Percentiles rank a stretch among this genome's conserved stretches.
These are phyloP conservation scores for Echinometra lucunter DNA, from an alignment of 53 echinoderm and acorn worm species.

Conservation along the genomic window DNA sequence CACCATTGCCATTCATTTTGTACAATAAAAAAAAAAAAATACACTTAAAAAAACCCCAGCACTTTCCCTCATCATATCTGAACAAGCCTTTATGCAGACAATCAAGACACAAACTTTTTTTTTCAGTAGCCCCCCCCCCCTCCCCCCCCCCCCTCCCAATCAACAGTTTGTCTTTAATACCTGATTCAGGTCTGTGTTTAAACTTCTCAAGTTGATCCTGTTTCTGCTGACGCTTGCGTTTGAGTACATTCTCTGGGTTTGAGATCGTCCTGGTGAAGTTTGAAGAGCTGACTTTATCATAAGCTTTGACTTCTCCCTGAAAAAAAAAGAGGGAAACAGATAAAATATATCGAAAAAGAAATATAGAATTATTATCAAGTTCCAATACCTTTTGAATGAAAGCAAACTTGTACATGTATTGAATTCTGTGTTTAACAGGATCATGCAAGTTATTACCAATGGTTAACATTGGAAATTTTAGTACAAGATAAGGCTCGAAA, in stretches of 20 bases:
- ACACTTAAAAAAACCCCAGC: too few relatives aligned
- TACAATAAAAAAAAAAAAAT: too few relatives aligned
- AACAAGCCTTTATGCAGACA: neutral
- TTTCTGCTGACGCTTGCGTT: slow-evolving; percentile 92
- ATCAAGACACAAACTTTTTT: neutral
- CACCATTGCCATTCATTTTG: too few relatives aligned
- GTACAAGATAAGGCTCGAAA: too few relatives aligned
- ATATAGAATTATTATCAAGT: too few relatives aligned
- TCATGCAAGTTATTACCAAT: too few relatives aligned
- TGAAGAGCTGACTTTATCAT: slow-evolving; percentile 89
- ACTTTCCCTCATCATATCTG: neutral
- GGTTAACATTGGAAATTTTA: too few relatives aligned
- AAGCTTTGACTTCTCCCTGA: slow-evolving; percentile 77
- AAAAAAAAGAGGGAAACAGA: neutral
- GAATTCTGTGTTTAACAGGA: too few relatives aligned
- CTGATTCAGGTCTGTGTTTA: slow-evolving; percentile 86
- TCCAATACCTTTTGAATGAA: too few relatives aligned
- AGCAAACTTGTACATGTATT: too few relatives aligned
- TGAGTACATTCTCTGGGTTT: slow-evolving; percentile 97
- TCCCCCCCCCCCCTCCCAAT: neutral
- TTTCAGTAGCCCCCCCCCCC: neutral
- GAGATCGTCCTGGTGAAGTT: slow-evolving; percentile 97
- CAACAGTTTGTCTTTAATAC: slow-evolving; percentile 50
- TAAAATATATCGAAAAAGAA: neutral
- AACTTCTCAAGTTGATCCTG: slow-evolving; percentile 93